Percentiles rank a stretch among this genome's conserved stretches.
Evolutionary conservation across 1,140 invertebrate genomes (phyloP).

Genomic region (Ceratosolen solmsi): DNA sequence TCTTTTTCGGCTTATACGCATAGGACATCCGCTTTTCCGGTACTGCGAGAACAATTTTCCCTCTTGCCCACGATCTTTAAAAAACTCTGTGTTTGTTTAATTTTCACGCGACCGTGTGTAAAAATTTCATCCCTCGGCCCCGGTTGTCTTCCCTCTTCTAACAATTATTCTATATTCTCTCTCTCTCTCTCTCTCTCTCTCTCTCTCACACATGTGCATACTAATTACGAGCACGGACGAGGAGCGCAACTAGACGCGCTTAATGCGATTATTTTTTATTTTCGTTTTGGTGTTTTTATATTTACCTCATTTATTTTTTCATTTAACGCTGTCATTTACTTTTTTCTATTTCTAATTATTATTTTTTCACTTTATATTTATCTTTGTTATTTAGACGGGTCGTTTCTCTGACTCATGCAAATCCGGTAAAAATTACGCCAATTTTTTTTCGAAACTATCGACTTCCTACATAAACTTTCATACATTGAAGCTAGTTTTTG

Average conservation of each 20-base stretch:
- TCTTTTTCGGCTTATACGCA: not conserved
- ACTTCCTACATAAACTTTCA: too few species aligned
- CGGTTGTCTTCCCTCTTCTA: not conserved
- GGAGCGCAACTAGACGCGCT: slow-evolving; percentile 7
- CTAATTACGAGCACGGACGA: slow-evolving; percentile 28
- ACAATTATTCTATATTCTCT: too few species aligned
- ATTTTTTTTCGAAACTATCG: too few species aligned
- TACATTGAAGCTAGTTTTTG: too few species aligned
- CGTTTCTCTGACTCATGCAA: too few species aligned
- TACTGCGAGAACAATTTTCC: not conserved
- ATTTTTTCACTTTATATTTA: too few species aligned
- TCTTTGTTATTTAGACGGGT: too few species aligned
- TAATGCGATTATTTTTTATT: slow-evolving; percentile 34
- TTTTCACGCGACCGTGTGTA: not conserved
- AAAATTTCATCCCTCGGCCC: slow-evolving; percentile 21
- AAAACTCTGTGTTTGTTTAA: slow-evolving; percentile 17
- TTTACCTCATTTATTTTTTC: too few species aligned
- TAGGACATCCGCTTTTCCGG: not conserved
- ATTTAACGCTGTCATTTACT: too few species aligned
- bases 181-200: too few species aligned
- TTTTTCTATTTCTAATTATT: not conserved
- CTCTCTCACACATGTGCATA: slow-evolving; percentile 34
- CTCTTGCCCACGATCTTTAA: not conserved
- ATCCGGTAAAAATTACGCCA: too few species aligned
- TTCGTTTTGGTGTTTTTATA: too few species aligned